Percentiles rank a stretch among this genome's conserved stretches.
Evolutionary conservation across 2,888 invertebrate genomes (phyloP).

Genomic region (Meandrusa payeni): DNA sequence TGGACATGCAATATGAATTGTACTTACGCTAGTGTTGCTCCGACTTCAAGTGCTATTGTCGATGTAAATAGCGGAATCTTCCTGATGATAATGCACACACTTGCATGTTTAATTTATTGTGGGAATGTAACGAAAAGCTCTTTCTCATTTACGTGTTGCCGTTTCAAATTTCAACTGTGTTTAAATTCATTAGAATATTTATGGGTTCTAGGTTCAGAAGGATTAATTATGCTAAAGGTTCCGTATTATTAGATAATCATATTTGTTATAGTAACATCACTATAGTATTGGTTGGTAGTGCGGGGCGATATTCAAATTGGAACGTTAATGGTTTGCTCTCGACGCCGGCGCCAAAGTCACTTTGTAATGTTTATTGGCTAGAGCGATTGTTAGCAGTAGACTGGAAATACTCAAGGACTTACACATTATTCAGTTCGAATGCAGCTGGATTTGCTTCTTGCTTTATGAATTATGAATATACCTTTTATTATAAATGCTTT

Average conservation of each 20-base stretch:
- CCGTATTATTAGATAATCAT: neutral
- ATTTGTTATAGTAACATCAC: constrained; percentile 37
- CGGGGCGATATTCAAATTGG: constrained; percentile 37
- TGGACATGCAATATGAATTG: constrained; percentile 73
- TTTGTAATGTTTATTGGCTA: constrained; percentile 24
- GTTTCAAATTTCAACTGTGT: constrained; percentile 29
- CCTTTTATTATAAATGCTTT: neutral
- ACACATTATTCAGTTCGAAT: constrained; percentile 24
- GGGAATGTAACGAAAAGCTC: constrained; percentile 38
- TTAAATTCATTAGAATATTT: constrained; percentile 31
- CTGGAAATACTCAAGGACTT: constrained; percentile 25
- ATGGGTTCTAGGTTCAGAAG: constrained; percentile 27
- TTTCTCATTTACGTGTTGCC: constrained; percentile 33
- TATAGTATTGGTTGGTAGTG: constrained; percentile 33
- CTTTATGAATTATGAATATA: constrained; percentile 1
- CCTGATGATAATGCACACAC: constrained; percentile 44
- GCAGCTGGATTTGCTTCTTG: constrained; percentile 2
- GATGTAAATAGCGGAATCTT: constrained; percentile 50
- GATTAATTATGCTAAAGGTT: neutral
- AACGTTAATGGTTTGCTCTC: constrained; percentile 51
- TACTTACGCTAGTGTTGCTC: constrained; percentile 48
- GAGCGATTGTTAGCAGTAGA: constrained; percentile 31
- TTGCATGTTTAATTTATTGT: constrained; percentile 44
- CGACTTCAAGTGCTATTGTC: constrained; percentile 38
- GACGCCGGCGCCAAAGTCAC: constrained; percentile 43